Percentiles rank a stretch among this genome's conserved stretches.
Conservation (phyloP, 2,113 vertebrate genomes). For the Dendrocopos noguchii region DNA sequence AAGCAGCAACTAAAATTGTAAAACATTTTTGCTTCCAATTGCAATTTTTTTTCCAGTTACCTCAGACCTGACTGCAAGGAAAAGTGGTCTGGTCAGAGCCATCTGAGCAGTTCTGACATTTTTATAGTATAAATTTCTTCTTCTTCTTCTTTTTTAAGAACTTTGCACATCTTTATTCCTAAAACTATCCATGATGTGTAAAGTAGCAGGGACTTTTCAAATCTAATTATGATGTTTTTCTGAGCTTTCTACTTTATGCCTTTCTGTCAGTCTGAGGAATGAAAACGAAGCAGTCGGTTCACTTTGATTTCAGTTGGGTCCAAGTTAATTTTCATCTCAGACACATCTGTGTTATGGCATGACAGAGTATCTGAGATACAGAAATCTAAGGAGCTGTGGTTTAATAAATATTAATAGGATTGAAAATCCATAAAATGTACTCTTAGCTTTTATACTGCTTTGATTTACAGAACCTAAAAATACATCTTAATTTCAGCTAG, state of each 20-base stretch:
- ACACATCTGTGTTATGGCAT: background rate
- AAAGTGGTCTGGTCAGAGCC: background rate
- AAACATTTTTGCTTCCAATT: too few species aligned
- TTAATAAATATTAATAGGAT: constrained; percentile 31
- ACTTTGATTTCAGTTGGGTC: constrained; percentile 20
- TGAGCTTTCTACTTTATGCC: background rate
- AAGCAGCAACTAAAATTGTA: too few species aligned
- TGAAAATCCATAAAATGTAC: constrained; percentile 4
- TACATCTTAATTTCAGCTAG: background rate
- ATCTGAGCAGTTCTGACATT: background rate
- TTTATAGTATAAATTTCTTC: background rate
- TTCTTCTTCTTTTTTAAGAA: background rate
- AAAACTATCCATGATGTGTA: background rate
- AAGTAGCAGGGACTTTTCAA: background rate
- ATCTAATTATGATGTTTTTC: background rate
- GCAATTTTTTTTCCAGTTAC: too few species aligned
- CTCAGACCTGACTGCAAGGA: background rate
- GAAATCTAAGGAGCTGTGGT: background rate
- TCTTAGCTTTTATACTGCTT: background rate
- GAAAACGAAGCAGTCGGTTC: background rate
- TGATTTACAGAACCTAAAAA: background rate
- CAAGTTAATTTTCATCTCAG: background rate
- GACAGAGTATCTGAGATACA: background rate
- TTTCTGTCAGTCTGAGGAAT: background rate
- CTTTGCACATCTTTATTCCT: background rate